Evolutionary conservation across 2,113 vertebrate genomes (phyloP).

Genomic region (Barnardius zonarius): DNA sequence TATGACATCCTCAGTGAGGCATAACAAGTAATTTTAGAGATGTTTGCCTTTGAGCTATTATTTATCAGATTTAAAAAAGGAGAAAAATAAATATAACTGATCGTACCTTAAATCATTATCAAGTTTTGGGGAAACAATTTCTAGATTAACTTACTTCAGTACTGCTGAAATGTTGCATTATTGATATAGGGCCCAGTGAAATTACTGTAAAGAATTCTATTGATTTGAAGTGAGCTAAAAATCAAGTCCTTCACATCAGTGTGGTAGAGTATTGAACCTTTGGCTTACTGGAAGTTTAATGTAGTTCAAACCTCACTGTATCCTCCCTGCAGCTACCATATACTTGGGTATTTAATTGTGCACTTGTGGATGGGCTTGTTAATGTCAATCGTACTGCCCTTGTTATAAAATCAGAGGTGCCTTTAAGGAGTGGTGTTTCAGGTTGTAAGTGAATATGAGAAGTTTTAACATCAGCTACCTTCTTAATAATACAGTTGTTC

Average conservation of each 20-base stretch:
- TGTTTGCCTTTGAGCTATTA: conserved; percentile 60
- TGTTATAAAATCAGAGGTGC: not conserved
- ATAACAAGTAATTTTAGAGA: conserved; percentile 60
- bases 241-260: not conserved
- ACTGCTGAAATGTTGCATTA: not conserved
- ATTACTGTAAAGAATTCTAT: not conserved
- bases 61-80: conserved; percentile 31
- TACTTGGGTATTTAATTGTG: not conserved
- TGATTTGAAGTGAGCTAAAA: not conserved
- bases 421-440: not conserved
- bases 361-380: not conserved
- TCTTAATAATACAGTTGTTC: not conserved
- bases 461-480: not conserved
- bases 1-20: conserved; percentile 20
- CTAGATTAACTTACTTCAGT: conserved; percentile 18
- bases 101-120: not conserved
- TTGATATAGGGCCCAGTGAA: not conserved
- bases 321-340: not conserved
- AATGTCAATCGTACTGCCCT: not conserved
- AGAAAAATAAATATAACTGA: not conserved
- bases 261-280: not conserved
- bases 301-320: not conserved
- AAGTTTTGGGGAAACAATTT: not conserved
- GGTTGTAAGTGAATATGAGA: not conserved
- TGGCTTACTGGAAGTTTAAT: not conserved